A percentile compares a stretch with the other conserved stretches of the same genome.
Conservation (phyloP, 2,888 invertebrate genomes). For the Leucozona laternaria region DNA sequence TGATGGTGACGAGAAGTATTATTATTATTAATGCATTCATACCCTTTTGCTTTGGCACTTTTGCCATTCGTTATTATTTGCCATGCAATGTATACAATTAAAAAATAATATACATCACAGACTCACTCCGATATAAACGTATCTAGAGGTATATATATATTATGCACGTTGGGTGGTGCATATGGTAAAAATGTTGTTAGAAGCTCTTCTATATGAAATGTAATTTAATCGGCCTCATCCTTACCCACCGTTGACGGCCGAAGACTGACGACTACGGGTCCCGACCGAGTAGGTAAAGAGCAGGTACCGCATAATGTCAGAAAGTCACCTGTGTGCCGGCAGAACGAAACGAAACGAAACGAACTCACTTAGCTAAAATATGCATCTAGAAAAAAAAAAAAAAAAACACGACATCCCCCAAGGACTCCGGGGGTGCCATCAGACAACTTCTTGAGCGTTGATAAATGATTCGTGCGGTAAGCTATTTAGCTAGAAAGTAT, state of each 20-base stretch:
- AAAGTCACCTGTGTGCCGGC: slow-evolving; percentile 16
- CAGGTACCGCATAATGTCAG: slow-evolving; percentile 16
- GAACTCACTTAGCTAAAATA: slow-evolving; percentile 57
- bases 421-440: slow-evolving; percentile 65
- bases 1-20: slow-evolving; percentile 20
- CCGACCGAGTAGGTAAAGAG: slow-evolving; percentile 3
- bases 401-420: slow-evolving; percentile 54
- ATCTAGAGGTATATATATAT: background rate
- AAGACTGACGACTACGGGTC: background rate
- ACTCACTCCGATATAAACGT: background rate
- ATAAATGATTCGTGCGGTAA: slow-evolving; percentile 71
- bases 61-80: slow-evolving; percentile 43
- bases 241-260: background rate
- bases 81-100: slow-evolving; percentile 48
- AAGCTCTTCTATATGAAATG: slow-evolving; percentile 34
- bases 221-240: slow-evolving; percentile 67
- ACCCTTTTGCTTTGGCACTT: slow-evolving; percentile 33
- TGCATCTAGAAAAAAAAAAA: slow-evolving; percentile 41
- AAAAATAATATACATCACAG: slow-evolving; percentile 17
- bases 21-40: slow-evolving; percentile 36
- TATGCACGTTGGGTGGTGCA: too few relatives aligned
- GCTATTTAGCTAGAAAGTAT: slow-evolving; percentile 62
- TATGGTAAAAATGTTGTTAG: slow-evolving; percentile 3
- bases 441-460: slow-evolving; percentile 70
- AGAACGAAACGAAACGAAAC: slow-evolving; percentile 7